A percentile compares a stretch with the other conserved stretches of the same genome.
These are phyloP conservation scores for Drusus annulatus DNA, from an alignment of 1,140 invertebrate species.

Conservation along the genomic window DNA sequence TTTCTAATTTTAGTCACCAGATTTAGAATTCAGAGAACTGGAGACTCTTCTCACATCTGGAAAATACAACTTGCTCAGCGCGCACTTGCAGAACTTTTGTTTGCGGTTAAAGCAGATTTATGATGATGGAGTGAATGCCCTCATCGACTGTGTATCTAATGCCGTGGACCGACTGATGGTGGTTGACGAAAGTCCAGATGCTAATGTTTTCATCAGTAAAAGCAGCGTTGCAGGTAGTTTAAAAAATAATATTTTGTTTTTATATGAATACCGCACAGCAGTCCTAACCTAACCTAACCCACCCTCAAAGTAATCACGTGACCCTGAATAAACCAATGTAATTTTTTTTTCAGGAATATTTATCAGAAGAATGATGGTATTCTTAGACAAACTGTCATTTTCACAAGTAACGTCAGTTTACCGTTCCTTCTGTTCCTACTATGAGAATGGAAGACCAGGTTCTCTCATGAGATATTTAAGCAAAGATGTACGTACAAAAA, in stretches of 20 bases:
- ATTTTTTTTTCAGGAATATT: slow-evolving; percentile 73
- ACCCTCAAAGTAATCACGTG: too few species aligned
- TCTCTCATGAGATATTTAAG: slow-evolving; percentile 68
- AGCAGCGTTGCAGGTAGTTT: slow-evolving; percentile 71
- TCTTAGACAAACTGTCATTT: slow-evolving; percentile 87
- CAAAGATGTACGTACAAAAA: slow-evolving; percentile 64
- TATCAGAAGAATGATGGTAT: slow-evolving; percentile 83
- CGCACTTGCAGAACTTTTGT: slow-evolving; percentile 70
- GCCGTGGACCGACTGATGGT: slow-evolving; percentile 69
- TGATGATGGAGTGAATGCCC: slow-evolving; percentile 68
- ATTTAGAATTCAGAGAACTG: slow-evolving; percentile 70
- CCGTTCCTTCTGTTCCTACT: slow-evolving; percentile 77
- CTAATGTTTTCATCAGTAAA: slow-evolving; percentile 66
- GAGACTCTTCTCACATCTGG: slow-evolving; percentile 68
- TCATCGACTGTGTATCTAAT: slow-evolving; percentile 68
- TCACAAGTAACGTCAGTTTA: slow-evolving; percentile 82
- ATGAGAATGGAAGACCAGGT: slow-evolving; percentile 71
- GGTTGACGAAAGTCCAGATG: slow-evolving; percentile 60
- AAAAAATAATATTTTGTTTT: too few species aligned
- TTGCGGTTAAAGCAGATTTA: slow-evolving; percentile 68
- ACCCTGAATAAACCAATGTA: too few species aligned
- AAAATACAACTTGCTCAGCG: slow-evolving; percentile 68
- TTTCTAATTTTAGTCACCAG: slow-evolving; percentile 64
- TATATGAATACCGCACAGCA: too few species aligned
- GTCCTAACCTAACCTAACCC: too few species aligned